Evolutionary conservation across 2,113 vertebrate species (phyloP).

Genomic region (Centrocercus urophasianus): DNA sequence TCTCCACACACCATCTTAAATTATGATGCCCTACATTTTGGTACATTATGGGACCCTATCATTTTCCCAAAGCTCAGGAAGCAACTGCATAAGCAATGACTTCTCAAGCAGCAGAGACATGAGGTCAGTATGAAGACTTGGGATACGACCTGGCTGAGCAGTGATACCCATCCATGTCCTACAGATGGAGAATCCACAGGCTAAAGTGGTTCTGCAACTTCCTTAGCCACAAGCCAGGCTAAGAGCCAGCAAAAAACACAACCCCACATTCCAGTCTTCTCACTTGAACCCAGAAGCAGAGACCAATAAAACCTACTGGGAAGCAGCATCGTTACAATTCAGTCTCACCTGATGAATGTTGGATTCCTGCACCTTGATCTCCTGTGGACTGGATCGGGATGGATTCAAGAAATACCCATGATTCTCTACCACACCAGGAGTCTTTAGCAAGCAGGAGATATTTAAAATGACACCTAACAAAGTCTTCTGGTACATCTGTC

Average conservation of each 20-base stretch:
- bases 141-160: neutral
- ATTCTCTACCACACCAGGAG: constrained; percentile 93
- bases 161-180: accelerated
- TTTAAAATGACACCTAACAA: constrained; percentile 87
- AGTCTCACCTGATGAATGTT: constrained; percentile 93
- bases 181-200: neutral
- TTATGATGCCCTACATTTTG: accelerated
- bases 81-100: accelerated
- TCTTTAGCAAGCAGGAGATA: constrained; percentile 95
- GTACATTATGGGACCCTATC: too few relatives aligned
- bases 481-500: constrained; percentile 95
- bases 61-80: neutral
- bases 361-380: constrained; percentile 96
- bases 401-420: constrained; percentile 95
- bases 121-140: accelerated
- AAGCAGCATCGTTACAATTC: accelerated
- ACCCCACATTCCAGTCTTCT: accelerated
- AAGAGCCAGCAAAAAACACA: neutral
- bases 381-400: constrained; percentile 92
- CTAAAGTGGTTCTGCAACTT: neutral
- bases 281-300: neutral
- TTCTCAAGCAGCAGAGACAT: neutral
- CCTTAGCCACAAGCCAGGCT: neutral
- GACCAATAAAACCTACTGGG: accelerated
- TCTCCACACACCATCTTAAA: accelerated